These are phyloP conservation scores for Scelioninae gen. 2 DNA, from an alignment of 2,888 invertebrate genomes.

Conservation along the genomic window DNA sequence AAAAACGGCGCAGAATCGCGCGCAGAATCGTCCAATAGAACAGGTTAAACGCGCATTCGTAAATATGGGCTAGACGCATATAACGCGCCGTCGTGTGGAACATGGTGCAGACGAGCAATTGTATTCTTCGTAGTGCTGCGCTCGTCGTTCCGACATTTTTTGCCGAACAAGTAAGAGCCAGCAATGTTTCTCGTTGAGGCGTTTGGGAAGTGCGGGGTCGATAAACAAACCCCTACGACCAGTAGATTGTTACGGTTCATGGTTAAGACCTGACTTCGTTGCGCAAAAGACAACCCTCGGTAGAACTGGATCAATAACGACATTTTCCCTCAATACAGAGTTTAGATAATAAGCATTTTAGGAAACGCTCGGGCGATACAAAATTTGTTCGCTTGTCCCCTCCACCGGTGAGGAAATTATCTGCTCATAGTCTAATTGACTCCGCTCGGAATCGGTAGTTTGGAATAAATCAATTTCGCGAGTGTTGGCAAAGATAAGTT, in stretches of 20 bases:
- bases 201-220: conserved; percentile 29
- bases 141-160: conserved; percentile 63
- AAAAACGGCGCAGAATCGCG: conserved; percentile 55
- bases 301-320: conserved; percentile 67
- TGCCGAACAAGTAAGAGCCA: conserved; percentile 64
- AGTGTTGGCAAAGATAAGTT: too few species aligned
- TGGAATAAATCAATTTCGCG: too few species aligned
- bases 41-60: conserved; percentile 48
- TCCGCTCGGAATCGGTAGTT: too few species aligned
- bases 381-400: too few species aligned
- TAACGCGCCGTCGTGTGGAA: conserved; percentile 54
- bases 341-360: conserved; percentile 57
- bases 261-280: conserved; percentile 56
- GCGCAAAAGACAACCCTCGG: conserved; percentile 58
- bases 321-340: conserved; percentile 59
- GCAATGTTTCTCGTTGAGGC: conserved; percentile 28
- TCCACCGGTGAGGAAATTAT: too few species aligned
- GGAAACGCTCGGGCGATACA: too few species aligned
- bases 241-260: conserved; percentile 21
- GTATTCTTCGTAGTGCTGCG: conserved; percentile 60
- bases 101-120: conserved; percentile 49
- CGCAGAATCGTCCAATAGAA: conserved; percentile 41
- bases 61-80: conserved; percentile 57
- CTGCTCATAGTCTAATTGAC: too few species aligned
- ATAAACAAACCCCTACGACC: conserved; percentile 17